phyloP scores from a whole-genome alignment of 2,888 invertebrate genomes.

The Amaurobius ferox region DNA sequence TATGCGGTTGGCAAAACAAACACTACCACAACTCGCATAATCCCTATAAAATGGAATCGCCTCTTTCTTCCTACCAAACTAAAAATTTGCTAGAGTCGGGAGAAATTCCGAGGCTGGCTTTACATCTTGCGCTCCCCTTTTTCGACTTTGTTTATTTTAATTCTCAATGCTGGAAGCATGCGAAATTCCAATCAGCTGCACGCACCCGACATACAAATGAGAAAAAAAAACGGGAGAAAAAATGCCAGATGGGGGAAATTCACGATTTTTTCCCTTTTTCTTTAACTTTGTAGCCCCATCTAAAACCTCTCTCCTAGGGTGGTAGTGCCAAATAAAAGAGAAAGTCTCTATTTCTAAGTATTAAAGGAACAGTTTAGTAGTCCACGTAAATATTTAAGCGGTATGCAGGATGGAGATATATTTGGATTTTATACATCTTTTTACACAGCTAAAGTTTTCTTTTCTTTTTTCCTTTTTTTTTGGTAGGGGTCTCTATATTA shows the following conservation, averaged over 20 bases:
- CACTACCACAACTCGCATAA: background rate
- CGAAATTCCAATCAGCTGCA: conserved; percentile 18
- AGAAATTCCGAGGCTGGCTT: conserved; percentile 11
- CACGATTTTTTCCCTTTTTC: background rate
- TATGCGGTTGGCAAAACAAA: conserved; percentile 9
- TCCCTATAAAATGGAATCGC: conserved; percentile 14
- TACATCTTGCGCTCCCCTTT: background rate
- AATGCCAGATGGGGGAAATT: conserved; percentile 11
- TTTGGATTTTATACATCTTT: background rate
- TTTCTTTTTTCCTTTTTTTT: background rate
- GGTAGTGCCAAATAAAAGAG: conserved; percentile 6
- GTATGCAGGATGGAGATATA: conserved; percentile 2
- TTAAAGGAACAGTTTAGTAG: conserved; percentile 23
- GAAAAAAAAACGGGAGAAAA: background rate
- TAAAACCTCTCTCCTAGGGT: conserved; percentile 9
- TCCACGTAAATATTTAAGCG: conserved; percentile 49
- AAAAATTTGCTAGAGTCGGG: conserved; percentile 13
- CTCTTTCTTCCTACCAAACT: background rate
- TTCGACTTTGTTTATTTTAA: conserved; percentile 15
- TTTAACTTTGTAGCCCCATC: conserved; percentile 16
- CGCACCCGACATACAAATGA: conserved; percentile 18
- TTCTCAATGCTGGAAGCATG: conserved; percentile 17
- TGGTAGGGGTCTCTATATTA: background rate
- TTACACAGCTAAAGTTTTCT: no score
- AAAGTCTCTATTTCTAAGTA: conserved; percentile 15